These are phyloP conservation scores for Ctenopoma kingsleyae DNA, from an alignment of 2,797 vertebrate species.

Conservation along the genomic window DNA sequence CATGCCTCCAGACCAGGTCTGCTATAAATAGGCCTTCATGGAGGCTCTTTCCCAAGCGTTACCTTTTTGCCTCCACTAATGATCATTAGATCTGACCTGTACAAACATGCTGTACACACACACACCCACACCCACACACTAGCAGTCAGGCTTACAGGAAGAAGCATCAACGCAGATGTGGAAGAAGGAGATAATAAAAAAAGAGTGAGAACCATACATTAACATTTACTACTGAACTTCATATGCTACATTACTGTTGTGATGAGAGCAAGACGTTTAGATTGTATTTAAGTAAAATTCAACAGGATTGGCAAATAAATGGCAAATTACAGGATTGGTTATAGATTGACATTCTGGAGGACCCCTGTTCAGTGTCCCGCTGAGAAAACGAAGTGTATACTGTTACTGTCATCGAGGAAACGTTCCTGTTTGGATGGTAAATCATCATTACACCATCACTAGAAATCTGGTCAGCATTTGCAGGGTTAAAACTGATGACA, in stretches of 20 bases:
- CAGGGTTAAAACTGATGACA: no score
- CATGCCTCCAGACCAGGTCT: slow-evolving; percentile 61
- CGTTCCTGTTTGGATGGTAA: no score
- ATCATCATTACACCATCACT: no score
- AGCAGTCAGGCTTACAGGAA: slow-evolving; percentile 2
- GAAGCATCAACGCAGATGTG: slow-evolving; percentile 6
- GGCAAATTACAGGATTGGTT: background rate
- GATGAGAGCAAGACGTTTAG: background rate
- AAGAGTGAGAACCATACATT: background rate
- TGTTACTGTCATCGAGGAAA: no score
- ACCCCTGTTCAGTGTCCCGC: no score
- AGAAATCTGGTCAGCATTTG: no score
- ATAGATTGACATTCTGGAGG: no score
- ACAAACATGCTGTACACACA: slow-evolving; percentile 35
- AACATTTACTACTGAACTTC: background rate
- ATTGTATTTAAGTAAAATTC: background rate
- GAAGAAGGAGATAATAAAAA: background rate
- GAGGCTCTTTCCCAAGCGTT: slow-evolving; percentile 47
- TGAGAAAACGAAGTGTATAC: no score
- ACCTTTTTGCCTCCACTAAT: slow-evolving; percentile 62
- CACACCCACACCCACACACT: background rate
- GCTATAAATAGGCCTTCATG: slow-evolving; percentile 73
- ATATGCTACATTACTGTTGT: background rate
- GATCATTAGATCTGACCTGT: slow-evolving; percentile 72
- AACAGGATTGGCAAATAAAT: background rate